Conservation (phyloP, 2,888 invertebrate species). For the Conus canariensis region DNA sequence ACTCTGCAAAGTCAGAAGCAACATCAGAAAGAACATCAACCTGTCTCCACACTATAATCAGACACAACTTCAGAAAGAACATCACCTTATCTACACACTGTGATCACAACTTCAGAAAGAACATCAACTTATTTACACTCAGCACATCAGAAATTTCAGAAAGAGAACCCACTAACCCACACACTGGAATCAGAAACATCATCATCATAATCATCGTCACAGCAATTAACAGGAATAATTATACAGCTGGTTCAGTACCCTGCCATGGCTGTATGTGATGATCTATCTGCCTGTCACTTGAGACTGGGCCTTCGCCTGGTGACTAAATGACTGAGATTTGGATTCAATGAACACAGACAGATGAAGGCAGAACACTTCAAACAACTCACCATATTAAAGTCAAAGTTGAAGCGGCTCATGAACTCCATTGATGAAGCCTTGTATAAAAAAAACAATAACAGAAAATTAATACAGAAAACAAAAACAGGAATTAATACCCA, state of each 20-base stretch:
- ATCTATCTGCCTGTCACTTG: too few species aligned
- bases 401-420: slow-evolving; percentile 80
- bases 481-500: neutral
- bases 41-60: slow-evolving; percentile 84
- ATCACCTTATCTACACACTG: slow-evolving; percentile 86
- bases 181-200: too few species aligned
- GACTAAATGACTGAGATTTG: too few species aligned
- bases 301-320: too few species aligned
- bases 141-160: slow-evolving; percentile 74
- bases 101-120: slow-evolving; percentile 81
- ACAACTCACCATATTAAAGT: slow-evolving; percentile 87
- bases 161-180: too few species aligned
- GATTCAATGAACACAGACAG: neutral
- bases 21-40: slow-evolving; percentile 85
- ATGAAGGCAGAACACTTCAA: neutral
- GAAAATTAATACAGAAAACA: neutral
- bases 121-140: slow-evolving; percentile 86
- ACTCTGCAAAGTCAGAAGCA: too few species aligned
- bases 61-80: slow-evolving; percentile 81
- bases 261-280: too few species aligned
- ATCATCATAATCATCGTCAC: slow-evolving; percentile 75
- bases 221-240: too few species aligned
- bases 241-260: too few species aligned
- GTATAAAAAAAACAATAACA: neutral
- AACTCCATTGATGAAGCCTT: slow-evolving; percentile 81